Evolutionary conservation across 30 jellyfish, hydroid and myxozoan genomes (phyloP).

Genomic region (Aurelia aurita): DNA sequence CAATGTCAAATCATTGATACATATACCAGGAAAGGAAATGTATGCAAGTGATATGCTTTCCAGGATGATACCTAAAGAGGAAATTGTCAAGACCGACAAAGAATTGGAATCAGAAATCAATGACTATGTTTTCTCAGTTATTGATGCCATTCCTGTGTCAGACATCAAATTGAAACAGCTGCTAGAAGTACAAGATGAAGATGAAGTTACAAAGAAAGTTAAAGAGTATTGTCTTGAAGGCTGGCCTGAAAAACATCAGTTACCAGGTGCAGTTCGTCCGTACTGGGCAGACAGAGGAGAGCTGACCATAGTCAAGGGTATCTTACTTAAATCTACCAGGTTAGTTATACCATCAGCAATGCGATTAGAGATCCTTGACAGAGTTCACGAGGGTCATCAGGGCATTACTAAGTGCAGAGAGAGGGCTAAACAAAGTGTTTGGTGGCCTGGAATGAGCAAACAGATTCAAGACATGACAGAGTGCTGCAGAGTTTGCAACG

Average conservation of each 20-base stretch:
- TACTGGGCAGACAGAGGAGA: slow-evolving; percentile 48
- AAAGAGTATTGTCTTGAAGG: slow-evolving; percentile 40
- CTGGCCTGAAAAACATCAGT: slow-evolving; percentile 54
- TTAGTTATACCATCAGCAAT: slow-evolving; percentile 46
- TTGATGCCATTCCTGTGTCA: slow-evolving; percentile 47
- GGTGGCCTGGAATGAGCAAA: slow-evolving; percentile 75
- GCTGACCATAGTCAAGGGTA: slow-evolving; percentile 21
- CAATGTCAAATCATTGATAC: background rate
- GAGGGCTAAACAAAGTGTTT: slow-evolving; percentile 30
- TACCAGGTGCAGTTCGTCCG: slow-evolving; percentile 37
- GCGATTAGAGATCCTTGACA: slow-evolving; percentile 40
- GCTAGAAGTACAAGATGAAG: slow-evolving; percentile 41
- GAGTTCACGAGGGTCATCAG: slow-evolving; percentile 65
- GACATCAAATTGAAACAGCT: slow-evolving; percentile 33
- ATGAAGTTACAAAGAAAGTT: slow-evolving; percentile 40
- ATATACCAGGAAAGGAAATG: slow-evolving; percentile 11
- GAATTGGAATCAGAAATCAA: slow-evolving; percentile 22
- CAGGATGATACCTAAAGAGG: slow-evolving; percentile 30
- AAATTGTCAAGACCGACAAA: background rate
- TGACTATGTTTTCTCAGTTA: slow-evolving; percentile 15
- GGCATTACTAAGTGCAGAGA: slow-evolving; percentile 62
- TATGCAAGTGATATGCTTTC: background rate
- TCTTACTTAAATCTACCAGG: slow-evolving; percentile 25
- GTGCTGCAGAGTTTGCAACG: slow-evolving; percentile 48
- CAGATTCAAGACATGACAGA: slow-evolving; percentile 49